These are phyloP conservation scores for Psittacus erithacus DNA, from an alignment of 2,113 vertebrate genomes.

Conservation along the genomic window DNA sequence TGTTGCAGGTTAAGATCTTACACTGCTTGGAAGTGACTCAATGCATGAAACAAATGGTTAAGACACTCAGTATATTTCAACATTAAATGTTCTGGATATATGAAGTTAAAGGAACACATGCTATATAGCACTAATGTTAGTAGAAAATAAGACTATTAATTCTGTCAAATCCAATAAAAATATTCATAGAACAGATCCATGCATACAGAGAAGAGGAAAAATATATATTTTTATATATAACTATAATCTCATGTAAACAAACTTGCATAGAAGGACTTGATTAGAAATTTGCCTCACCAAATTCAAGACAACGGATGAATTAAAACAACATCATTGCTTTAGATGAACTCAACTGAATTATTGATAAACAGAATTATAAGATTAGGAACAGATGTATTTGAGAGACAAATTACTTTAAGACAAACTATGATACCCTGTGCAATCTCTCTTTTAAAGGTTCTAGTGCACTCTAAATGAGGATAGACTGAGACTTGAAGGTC, in stretches of 20 bases:
- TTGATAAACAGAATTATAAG: neutral
- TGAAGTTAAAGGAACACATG: neutral
- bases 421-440: neutral
- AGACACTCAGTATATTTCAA: neutral
- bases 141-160: neutral
- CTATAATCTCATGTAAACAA: neutral
- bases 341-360: neutral
- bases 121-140: neutral
- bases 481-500: neutral
- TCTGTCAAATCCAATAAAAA: neutral
- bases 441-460: neutral
- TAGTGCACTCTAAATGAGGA: neutral
- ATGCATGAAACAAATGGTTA: neutral
- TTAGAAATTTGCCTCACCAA: neutral
- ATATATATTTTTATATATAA: neutral
- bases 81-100: neutral
- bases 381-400: neutral
- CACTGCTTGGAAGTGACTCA: neutral
- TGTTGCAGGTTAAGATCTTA: neutral
- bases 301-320: neutral
- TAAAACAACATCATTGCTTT: neutral
- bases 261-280: neutral
- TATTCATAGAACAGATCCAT: neutral
- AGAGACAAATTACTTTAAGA: neutral
- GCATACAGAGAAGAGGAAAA: neutral